Evolutionary conservation across 2,113 vertebrate genomes (phyloP).

Genomic region (Calypte anna): DNA sequence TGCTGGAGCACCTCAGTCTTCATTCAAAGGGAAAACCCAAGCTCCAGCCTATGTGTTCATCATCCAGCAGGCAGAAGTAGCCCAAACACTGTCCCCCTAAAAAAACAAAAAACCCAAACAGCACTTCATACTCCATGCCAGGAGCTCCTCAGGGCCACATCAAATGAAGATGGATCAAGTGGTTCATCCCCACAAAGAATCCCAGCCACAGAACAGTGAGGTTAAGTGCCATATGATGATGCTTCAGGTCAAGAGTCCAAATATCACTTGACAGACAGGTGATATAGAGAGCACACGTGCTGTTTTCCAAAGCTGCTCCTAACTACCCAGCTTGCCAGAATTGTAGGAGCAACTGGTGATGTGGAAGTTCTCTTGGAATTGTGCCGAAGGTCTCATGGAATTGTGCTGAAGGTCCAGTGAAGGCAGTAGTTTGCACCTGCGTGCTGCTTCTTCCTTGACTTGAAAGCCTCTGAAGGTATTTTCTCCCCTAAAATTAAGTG

Average conservation of each 20-base stretch:
- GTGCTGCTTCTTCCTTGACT: neutral
- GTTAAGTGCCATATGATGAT: neutral
- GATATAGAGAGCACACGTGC: neutral
- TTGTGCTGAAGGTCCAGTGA: neutral
- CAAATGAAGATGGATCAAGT: accelerated
- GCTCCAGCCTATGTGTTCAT: neutral
- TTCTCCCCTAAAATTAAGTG: neutral
- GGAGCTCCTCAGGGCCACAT: neutral
- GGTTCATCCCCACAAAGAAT: neutral
- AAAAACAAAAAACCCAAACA: neutral
- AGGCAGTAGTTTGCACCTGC: neutral
- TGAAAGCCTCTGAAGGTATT: neutral
- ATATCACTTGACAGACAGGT: neutral
- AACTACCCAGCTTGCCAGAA: neutral
- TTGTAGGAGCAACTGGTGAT: neutral
- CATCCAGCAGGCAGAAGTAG: neutral
- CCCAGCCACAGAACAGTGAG: neutral
- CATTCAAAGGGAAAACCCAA: neutral
- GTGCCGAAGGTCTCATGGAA: neutral
- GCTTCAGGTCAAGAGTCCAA: neutral
- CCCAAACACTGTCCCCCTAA: accelerated
- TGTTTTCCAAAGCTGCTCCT: neutral
- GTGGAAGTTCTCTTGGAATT: neutral
- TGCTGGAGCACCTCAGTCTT: neutral
- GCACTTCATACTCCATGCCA: neutral